Conservation (phyloP, 2,113 vertebrate species). For the Sylvietta virens region DNA sequence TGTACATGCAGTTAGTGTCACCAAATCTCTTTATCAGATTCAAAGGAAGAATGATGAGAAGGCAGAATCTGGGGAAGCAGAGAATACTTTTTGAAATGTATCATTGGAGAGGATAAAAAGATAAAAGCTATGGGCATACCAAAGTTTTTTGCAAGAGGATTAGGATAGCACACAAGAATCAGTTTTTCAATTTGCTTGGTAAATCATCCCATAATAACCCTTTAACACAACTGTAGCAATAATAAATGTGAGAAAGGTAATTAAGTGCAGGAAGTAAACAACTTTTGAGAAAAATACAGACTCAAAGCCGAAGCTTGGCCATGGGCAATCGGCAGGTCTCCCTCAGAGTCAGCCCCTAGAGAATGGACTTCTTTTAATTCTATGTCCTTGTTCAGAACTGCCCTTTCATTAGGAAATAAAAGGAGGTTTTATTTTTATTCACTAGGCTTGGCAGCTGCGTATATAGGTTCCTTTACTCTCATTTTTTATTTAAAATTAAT, state of each 20-base stretch:
- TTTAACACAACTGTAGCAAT: not conserved
- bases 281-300: not conserved
- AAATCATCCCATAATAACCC: not conserved
- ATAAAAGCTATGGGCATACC: not conserved
- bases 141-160: not conserved
- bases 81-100: not conserved
- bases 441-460: not conserved
- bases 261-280: not conserved
- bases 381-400: not conserved
- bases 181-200: not conserved
- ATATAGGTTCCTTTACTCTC: not conserved
- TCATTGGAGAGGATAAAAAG: not conserved
- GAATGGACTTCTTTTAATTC: not conserved
- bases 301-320: not conserved
- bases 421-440: not conserved
- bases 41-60: not conserved
- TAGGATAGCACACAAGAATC: not conserved
- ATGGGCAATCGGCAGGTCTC: fast-evolving
- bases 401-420: not conserved
- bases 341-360: not conserved
- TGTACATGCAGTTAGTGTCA: not conserved
- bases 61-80: not conserved
- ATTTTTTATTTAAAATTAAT: not conserved
- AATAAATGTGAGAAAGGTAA: not conserved
- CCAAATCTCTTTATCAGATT: not conserved